Conservation (phyloP, 2,888 invertebrate genomes). For the Pedicia rivosa region DNA sequence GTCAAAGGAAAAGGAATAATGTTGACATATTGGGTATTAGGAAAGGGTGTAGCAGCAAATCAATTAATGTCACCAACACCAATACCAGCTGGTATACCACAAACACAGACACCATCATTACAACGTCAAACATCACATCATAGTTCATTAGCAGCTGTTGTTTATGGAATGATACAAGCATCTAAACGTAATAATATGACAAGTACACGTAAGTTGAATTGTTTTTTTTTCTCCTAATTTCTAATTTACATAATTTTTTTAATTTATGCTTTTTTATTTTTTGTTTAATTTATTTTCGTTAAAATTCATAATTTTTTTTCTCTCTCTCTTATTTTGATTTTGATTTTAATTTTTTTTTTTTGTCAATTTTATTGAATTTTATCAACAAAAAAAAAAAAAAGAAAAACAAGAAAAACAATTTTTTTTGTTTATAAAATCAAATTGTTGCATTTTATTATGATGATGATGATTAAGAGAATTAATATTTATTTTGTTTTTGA, state of each 20-base stretch:
- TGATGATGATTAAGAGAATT: too few species aligned
- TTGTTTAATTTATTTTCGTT: background rate
- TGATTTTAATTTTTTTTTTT: background rate
- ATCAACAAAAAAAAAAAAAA: too few species aligned
- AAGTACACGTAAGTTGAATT: constrained; percentile 24
- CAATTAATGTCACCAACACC: constrained; percentile 26
- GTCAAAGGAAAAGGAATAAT: constrained; percentile 93
- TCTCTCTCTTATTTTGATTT: too few species aligned
- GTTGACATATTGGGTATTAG: constrained; percentile 85
- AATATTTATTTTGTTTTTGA: too few species aligned
- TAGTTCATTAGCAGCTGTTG: constrained; percentile 70
- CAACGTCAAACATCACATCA: constrained; percentile 53
- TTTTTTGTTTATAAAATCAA: too few species aligned
- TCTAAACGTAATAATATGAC: constrained; percentile 27
- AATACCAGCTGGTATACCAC: constrained; percentile 27
- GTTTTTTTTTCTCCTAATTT: background rate
- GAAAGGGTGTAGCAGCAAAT: constrained; percentile 32
- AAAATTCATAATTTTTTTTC: too few species aligned
- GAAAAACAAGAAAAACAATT: too few species aligned
- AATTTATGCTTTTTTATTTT: constrained; percentile 3
- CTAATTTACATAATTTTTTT: constrained; percentile 1
- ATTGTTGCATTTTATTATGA: too few species aligned
- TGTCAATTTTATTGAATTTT: too few species aligned
- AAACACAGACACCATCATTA: constrained; percentile 39
- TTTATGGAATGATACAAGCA: constrained; percentile 78